Evolutionary conservation across 2,888 invertebrate genomes (phyloP).

Genomic region (Drosophila limbata): DNA sequence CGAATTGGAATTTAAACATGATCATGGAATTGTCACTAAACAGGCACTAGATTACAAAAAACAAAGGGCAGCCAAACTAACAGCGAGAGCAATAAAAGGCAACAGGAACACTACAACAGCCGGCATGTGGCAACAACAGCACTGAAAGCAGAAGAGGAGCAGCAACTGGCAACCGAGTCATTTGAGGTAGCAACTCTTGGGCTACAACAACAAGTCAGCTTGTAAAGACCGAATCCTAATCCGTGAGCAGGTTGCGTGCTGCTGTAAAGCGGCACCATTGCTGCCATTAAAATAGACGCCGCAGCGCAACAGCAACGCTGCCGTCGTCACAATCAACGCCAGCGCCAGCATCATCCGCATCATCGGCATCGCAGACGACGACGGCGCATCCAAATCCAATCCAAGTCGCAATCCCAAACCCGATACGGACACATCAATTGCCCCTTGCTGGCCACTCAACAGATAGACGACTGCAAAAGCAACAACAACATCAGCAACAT

Average conservation of each 20-base stretch:
- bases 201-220: slow-evolving; percentile 26
- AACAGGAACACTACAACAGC: slow-evolving; percentile 8
- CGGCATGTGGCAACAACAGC: slow-evolving; percentile 31
- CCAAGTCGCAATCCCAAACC: too few relatives aligned
- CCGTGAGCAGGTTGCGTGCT: slow-evolving; percentile 69
- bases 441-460: slow-evolving; percentile 56
- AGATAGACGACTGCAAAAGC: slow-evolving; percentile 16
- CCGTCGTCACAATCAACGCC: slow-evolving; percentile 80
- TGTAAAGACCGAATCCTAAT: slow-evolving; percentile 38
- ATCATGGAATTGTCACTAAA: slow-evolving; percentile 70
- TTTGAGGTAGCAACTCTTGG: slow-evolving; percentile 27
- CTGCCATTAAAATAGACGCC: slow-evolving; percentile 82
- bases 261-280: slow-evolving; percentile 81
- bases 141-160: slow-evolving; percentile 12
- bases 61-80: slow-evolving; percentile 21
- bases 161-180: slow-evolving; percentile 3
- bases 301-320: slow-evolving; percentile 81
- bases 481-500: neutral
- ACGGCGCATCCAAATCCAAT: slow-evolving; percentile 49
- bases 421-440: slow-evolving; percentile 35
- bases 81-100: slow-evolving; percentile 6
- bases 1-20: slow-evolving; percentile 50
- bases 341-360: slow-evolving; percentile 74
- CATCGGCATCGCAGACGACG: slow-evolving; percentile 77
- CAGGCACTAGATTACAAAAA: slow-evolving; percentile 36